Conservation (phyloP, 2,113 vertebrate genomes). For the Siniperca knerii region DNA sequence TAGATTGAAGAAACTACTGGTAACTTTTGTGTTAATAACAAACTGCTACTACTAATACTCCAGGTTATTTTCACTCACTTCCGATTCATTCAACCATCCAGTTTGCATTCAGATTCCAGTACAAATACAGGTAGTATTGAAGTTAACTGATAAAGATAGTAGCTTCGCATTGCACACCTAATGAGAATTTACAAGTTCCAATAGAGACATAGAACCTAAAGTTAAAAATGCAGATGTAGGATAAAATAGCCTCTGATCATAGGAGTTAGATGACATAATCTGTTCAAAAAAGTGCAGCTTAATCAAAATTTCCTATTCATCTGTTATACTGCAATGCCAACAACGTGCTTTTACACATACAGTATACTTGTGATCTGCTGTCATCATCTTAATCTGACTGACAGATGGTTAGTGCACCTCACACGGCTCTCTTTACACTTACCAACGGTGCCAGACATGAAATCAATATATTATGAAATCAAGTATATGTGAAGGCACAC, state of each 20-base stretch:
- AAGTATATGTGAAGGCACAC: not conserved
- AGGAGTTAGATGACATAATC: not conserved
- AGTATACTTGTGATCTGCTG: conserved; percentile 28
- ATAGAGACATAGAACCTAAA: not conserved
- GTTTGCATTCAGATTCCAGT: not conserved
- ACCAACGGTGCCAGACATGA: not conserved
- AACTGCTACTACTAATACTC: not conserved
- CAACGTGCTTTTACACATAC: conserved; percentile 23
- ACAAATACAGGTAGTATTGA: not conserved
- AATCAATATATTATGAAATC: conserved; percentile 33
- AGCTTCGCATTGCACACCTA: not conserved
- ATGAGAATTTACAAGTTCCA: not conserved
- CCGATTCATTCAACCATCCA: not conserved
- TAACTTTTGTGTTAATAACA: not conserved
- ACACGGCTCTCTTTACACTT: conserved; percentile 27
- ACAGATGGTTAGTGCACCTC: conserved; percentile 32
- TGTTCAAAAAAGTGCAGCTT: conserved; percentile 10
- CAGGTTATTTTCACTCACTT: not conserved
- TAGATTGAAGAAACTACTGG: conserved; percentile 4
- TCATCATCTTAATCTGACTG: conserved; percentile 28
- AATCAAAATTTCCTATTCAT: conserved; percentile 8
- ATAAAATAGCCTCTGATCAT: conserved; percentile 9
- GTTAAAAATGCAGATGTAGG: not conserved
- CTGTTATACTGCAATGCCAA: not conserved
- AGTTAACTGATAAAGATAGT: not conserved